These are phyloP conservation scores for Bombyx mandarina DNA, from an alignment of 1,140 invertebrate genomes.

Conservation along the genomic window DNA sequence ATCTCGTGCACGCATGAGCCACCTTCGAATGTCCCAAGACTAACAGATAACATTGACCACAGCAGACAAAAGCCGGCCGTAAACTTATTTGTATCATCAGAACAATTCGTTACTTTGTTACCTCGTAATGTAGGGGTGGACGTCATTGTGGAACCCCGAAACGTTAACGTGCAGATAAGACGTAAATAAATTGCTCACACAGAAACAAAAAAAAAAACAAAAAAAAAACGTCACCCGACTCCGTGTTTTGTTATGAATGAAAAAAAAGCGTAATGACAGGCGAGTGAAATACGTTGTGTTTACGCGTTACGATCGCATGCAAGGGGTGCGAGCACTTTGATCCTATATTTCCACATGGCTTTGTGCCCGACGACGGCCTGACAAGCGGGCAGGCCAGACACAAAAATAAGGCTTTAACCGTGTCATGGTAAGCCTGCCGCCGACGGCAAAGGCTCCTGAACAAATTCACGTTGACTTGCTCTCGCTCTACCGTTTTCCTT, in stretches of 20 bases:
- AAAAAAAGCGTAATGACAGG: slow-evolving; percentile 16
- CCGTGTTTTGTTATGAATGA: slow-evolving; percentile 9
- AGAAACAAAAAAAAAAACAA: not conserved
- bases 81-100: slow-evolving; percentile 58
- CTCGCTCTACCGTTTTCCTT: too few species aligned
- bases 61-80: slow-evolving; percentile 47
- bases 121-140: slow-evolving; percentile 20
- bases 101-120: slow-evolving; percentile 46
- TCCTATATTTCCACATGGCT: slow-evolving; percentile 67
- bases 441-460: slow-evolving; percentile 65
- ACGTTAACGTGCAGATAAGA: slow-evolving; percentile 9
- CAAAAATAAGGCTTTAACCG: slow-evolving; percentile 69
- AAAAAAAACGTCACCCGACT: slow-evolving; percentile 5
- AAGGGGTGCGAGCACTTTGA: slow-evolving; percentile 52
- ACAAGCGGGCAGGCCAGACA: slow-evolving; percentile 63
- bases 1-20: slow-evolving; percentile 37
- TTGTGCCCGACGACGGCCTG: slow-evolving; percentile 59
- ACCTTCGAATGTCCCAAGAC: slow-evolving; percentile 36
- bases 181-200: slow-evolving; percentile 13
- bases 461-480: slow-evolving; percentile 61
- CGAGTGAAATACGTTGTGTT: slow-evolving; percentile 21
- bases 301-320: slow-evolving; percentile 33
- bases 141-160: slow-evolving; percentile 7
- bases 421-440: slow-evolving; percentile 66
- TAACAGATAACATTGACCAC: slow-evolving; percentile 52